Evolutionary conservation across 2,888 invertebrate genomes (phyloP), one percentile per base, ranked within the genome.

Genomic region (Dicycla oo): DNA sequence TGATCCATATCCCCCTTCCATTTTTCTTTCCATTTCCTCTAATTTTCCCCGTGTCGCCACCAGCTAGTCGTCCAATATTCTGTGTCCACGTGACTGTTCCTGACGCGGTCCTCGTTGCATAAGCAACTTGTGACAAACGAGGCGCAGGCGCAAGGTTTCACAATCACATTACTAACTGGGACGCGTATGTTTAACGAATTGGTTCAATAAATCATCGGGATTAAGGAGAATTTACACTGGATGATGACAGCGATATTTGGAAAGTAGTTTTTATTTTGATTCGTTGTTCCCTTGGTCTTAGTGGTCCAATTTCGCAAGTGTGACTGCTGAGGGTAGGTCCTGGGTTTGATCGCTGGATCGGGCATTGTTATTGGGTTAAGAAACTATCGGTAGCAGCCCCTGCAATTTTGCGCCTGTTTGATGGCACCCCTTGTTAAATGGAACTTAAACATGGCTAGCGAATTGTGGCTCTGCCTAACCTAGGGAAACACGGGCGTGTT

Each of bases 81-180:
- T 18, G 11, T 40, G 15, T 54, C 73, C 85, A 82, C 69, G 80
- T 82, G 80, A 73, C 49, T 56, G 26, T 53, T 63, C 49, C 53
- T 64, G 62, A 57, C 40, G 47, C 26, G 26, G 38, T 57, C 56
- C 75, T 73, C 58, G 57, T 69, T 74, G 53, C 78, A 75, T 83
- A 77, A 73, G 61, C 38, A 66, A 45, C 40, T 30, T n/a, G 34
- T 78, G 58, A 69, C 69, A 56, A 62, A 74, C 82, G 34, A 64
- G 34, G 57, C 65, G 58, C 72, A 62, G 53, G 75, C 79, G 70
- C 75, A 79, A 69, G 56, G 61, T 76, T 69, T 71, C 53, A 51
- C 63, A 72, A 72, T 47, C 66, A 18, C 73, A 78, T 85, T 78
- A 75, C 56, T 53, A 84, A 73, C 81, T 84, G 86, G 81, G 81